Conservation (phyloP, 2,888 invertebrate species). For the Ectemnius continuus region DNA sequence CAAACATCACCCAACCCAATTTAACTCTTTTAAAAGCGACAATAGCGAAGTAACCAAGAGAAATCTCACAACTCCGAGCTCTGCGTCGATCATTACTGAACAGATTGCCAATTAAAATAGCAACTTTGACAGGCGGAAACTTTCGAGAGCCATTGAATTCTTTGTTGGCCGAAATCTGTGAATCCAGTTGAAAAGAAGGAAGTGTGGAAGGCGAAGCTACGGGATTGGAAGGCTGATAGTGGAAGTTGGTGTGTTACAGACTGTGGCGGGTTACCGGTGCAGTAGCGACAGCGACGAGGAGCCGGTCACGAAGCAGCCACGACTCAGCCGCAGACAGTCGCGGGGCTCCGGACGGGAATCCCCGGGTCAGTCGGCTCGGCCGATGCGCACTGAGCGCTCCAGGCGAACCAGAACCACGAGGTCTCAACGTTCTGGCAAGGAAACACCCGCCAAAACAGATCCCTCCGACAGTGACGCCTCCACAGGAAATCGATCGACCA, state of each 20-base stretch:
- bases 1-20: no score
- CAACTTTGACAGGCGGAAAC: no score
- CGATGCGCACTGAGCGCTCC: constrained; percentile 48
- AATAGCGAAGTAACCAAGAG: no score
- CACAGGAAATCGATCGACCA: constrained; percentile 71
- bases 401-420: constrained; percentile 40
- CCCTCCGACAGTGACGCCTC: constrained; percentile 74
- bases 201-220: no score
- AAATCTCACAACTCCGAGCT: no score
- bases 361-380: constrained; percentile 55
- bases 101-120: no score
- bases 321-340: constrained; percentile 77
- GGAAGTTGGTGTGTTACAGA: constrained; percentile 78
- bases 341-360: constrained; percentile 56
- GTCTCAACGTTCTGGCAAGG: constrained; percentile 49
- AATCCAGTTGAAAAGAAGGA: no score
- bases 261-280: constrained; percentile 79
- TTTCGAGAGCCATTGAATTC: no score
- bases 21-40: no score
- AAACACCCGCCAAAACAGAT: constrained; percentile 52
- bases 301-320: constrained; percentile 87
- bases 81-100: no score
- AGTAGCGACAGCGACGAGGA: constrained; percentile 87
- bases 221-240: not conserved
- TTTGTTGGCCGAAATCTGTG: no score